A percentile compares a stretch with the other conserved stretches of the same genome.
Evolutionary conservation across 2,113 vertebrate genomes (phyloP).

Genomic region (Vombatus ursinus): DNA sequence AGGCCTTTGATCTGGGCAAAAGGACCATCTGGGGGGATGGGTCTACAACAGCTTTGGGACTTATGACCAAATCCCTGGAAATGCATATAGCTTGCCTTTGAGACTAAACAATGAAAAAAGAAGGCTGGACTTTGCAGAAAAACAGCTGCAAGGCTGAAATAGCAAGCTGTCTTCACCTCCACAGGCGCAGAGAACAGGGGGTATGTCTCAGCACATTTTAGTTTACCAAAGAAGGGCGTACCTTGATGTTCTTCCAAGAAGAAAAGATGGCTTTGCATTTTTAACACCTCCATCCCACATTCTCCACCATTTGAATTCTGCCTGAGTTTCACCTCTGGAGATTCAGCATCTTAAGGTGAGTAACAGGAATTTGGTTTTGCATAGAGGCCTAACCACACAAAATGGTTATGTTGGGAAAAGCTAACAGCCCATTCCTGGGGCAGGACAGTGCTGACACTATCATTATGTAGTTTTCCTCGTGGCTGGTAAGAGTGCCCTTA

Average conservation of each 20-base stretch:
- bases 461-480: background rate
- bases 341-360: background rate
- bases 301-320: background rate
- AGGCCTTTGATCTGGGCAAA: background rate
- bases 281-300: background rate
- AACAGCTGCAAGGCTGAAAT: background rate
- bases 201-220: slow-evolving; percentile 1
- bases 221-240: background rate
- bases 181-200: background rate
- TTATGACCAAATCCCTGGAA: background rate
- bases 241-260: slow-evolving; percentile 1
- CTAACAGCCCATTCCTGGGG: background rate
- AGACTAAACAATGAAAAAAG: background rate
- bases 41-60: background rate
- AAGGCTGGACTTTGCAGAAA: background rate
- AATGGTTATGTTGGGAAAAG: background rate
- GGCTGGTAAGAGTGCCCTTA: background rate
- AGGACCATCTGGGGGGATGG: background rate
- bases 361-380: background rate
- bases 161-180: background rate
- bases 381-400: background rate
- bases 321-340: background rate
- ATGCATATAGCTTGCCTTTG: background rate
- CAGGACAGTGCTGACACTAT: background rate
- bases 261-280: slow-evolving; percentile 1